Conservation (phyloP, 2,113 vertebrate genomes). For the Conger conger region DNA sequence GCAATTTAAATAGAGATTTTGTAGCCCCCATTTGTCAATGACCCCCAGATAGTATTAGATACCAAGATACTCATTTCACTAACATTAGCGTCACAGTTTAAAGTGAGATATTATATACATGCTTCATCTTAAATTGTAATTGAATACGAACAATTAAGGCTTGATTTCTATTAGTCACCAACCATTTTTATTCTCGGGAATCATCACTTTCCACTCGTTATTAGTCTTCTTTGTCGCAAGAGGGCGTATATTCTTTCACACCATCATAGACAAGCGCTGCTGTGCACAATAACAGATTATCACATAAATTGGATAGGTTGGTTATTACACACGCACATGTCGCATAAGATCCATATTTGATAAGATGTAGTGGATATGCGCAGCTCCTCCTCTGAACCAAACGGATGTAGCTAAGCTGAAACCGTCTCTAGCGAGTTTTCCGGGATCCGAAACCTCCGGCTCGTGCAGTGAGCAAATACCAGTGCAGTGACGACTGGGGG, state of each 20-base stretch:
- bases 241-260: slow-evolving; percentile 24
- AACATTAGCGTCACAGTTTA: too few relatives aligned
- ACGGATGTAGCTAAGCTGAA: background rate
- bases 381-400: background rate
- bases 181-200: background rate
- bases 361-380: background rate
- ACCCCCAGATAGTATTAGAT: too few relatives aligned
- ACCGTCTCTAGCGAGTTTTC: slow-evolving; percentile 8
- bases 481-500: slow-evolving; percentile 46
- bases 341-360: background rate
- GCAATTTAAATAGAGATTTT: too few relatives aligned
- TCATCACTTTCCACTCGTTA: background rate
- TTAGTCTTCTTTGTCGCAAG: slow-evolving; percentile 36
- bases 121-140: too few relatives aligned
- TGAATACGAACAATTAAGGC: too few relatives aligned
- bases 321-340: background rate
- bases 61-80: too few relatives aligned
- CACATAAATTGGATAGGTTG: background rate
- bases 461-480: slow-evolving; percentile 23
- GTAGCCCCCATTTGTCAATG: too few relatives aligned
- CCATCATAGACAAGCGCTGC: background rate
- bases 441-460: background rate
- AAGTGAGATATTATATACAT: too few relatives aligned
- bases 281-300: background rate
- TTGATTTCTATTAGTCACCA: too few relatives aligned